Conservation (phyloP, 92 coral and sea anemone genomes). For the Epizoanthus stellaris region DNA sequence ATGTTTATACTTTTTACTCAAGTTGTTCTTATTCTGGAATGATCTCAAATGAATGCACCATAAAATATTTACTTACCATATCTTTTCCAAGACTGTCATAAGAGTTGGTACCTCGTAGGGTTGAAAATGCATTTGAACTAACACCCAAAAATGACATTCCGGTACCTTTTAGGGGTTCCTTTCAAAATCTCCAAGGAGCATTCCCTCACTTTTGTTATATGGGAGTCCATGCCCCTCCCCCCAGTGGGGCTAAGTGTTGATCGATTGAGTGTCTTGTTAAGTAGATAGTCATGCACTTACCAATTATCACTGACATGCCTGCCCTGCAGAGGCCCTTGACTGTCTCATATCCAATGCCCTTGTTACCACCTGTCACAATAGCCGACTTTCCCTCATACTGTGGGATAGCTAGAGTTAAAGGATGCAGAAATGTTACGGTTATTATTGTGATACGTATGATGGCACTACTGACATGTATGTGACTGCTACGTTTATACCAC, state of each 20-base stretch:
- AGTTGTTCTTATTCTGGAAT: too few relatives aligned
- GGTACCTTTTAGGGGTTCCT: too few relatives aligned
- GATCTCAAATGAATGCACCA: too few relatives aligned
- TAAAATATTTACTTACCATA: too few relatives aligned
- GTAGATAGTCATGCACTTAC: conserved; percentile 45
- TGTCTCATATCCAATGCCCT: conserved; percentile 96
- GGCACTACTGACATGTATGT: too few relatives aligned
- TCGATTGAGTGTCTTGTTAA: background rate
- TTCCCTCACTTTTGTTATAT: background rate
- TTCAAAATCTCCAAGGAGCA: background rate
- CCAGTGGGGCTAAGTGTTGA: background rate
- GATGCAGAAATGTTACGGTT: background rate
- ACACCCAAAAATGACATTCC: too few relatives aligned
- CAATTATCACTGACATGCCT: conserved; percentile 85
- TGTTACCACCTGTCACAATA: conserved; percentile 91
- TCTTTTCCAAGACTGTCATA: too few relatives aligned
- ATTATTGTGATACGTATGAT: too few relatives aligned
- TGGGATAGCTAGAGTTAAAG: conserved; percentile 64
- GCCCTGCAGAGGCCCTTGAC: conserved; percentile 87
- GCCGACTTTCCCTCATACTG: conserved; percentile 75
- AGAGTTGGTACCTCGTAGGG: too few relatives aligned
- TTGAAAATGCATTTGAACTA: too few relatives aligned
- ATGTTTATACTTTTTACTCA: too few relatives aligned
- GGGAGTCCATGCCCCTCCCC: background rate
- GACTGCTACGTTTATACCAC: conserved; percentile 49